Evolutionary conservation across 2,113 vertebrate species (phyloP), one percentile per base, ranked within the genome.

Genomic region (Paraplagusia blochii): DNA sequence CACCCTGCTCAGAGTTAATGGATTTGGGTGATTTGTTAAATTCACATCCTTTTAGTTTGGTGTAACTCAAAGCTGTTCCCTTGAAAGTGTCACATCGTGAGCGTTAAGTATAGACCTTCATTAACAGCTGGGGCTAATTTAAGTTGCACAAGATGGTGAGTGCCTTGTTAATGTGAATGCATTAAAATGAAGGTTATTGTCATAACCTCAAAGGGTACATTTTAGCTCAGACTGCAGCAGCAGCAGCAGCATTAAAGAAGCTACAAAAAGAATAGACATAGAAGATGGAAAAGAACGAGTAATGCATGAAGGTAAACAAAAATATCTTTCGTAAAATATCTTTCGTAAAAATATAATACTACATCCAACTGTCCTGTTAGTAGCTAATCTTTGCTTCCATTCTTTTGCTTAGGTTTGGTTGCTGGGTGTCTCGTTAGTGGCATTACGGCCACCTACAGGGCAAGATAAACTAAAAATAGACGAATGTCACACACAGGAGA

Each of bases 201-300:
- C 92, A 94, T 93, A 93, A 92, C 93, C 91, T 93, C 91, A 95
- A 93, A 95, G 91, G 91, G 89, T 86, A 92, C 84, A 93, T 91
- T 89, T 91, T 86, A 88, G 79, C 90, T 87, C 89, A 90, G 88
- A 88, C 90, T 71, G 89, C 88, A 87, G 60, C 72, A 52, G 63
- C 72, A 52, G 63, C 91, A 48, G 63, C 91, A 48, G 89, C 92
- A 56, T 65, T 65, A 90, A 88, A 89, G 87, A 81, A 90, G 80
- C 77, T 52, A 75, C 81, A 66, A 47, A 92, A 53, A 44, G 39
- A 63, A 52, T 59, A 33, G 72, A 16, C 42, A n/a, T n/a, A 57
- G 53, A 46, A 16, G 14, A n/a, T 14, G 13, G n/a, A 14, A 14
- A n/a, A 38, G 34, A 14, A 9, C 10, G n/a, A 17, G 34, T 33